Evolutionary conservation across 2,113 vertebrate genomes (phyloP), one percentile per base, ranked within the genome.

Genomic region (Callopanchax toddi): DNA sequence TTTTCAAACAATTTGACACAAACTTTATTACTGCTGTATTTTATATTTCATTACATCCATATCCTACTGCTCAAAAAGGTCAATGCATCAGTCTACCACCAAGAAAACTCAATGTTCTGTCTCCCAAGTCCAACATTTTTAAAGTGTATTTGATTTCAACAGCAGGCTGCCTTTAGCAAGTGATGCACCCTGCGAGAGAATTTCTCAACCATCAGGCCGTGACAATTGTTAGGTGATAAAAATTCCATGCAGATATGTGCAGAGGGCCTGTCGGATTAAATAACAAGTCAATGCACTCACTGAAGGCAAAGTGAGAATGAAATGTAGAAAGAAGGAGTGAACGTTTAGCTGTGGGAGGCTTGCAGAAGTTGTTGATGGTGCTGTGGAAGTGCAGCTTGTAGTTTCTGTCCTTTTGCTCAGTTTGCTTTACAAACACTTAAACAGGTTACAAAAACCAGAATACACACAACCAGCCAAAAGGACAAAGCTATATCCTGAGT

Each of bases 241-340:
- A 25, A 61, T 48, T 42, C 48, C 22, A 23, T 44, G 20, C 52
- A 61, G 67, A 55, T 59, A 22, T 67, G 42, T 64, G 54, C 64
- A 51, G 59, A 71, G 48, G 29, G 42, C 51, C 51, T 67, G 76
- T 76, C 70, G 72, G 63, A 84, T 86, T 44, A 62, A 65, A 79
- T 62, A 36, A 65, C n/a, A 74, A 63, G 26, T 52, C 26, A 12
- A 21, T 6, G 32, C 52, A 29, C 53, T 45, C 32, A 52, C 48
- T 51, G 37, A 66, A 46, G 43, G 58, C 61, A 53, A 58, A 82
- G 11, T 32, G 12, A 62, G 72, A 23, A 45, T 68, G 32, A 72
- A 20, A 40, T 29, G 17, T 62, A 29, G 36, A 59, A 59, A 46
- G 21, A 58, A 25, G n/a, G 45, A 52, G 29, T 20, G 42, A n/a